Evolutionary conservation across 2,113 vertebrate species (phyloP).

Genomic region (Condylura cristata): DNA sequence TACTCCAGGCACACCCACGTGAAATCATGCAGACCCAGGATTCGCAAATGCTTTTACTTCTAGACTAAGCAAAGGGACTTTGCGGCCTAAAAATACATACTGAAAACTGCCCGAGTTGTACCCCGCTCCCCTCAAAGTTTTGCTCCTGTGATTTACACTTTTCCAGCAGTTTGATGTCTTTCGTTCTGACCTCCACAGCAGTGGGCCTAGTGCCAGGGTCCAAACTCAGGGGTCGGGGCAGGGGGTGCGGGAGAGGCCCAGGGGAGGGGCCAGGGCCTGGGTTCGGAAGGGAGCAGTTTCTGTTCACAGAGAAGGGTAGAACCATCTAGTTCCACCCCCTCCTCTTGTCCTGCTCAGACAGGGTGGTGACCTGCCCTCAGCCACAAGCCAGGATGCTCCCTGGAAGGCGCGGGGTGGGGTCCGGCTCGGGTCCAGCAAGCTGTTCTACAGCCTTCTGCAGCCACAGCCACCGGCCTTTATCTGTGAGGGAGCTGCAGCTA

Average conservation of each 20-base stretch:
- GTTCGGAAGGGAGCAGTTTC: not conserved
- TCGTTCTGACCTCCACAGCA: not conserved
- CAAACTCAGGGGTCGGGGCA: not conserved
- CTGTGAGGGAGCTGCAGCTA: accelerated
- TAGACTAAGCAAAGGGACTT: conserved; percentile 33
- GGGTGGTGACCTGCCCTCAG: not conserved
- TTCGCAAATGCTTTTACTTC: conserved; percentile 51
- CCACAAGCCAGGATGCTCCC: not conserved
- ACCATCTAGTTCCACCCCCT: not conserved
- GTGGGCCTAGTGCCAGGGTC: not conserved
- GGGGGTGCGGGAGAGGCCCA: accelerated
- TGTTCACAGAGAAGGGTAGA: not conserved
- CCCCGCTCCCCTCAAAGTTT: not conserved
- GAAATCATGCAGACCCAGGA: not conserved
- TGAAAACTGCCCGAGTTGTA: not conserved
- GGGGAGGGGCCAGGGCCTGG: too few relatives aligned
- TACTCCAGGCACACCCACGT: not conserved
- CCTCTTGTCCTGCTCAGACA: not conserved
- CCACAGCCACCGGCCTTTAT: accelerated
- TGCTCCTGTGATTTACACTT: not conserved
- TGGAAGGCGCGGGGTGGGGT: accelerated
- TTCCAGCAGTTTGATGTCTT: not conserved
- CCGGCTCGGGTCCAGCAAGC: not conserved
- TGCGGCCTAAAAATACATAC: conserved; percentile 49
- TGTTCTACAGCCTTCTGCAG: accelerated